These are phyloP conservation scores for Schizothorax lantsangensis DNA, from an alignment of 2,797 vertebrate species.

Conservation along the genomic window DNA sequence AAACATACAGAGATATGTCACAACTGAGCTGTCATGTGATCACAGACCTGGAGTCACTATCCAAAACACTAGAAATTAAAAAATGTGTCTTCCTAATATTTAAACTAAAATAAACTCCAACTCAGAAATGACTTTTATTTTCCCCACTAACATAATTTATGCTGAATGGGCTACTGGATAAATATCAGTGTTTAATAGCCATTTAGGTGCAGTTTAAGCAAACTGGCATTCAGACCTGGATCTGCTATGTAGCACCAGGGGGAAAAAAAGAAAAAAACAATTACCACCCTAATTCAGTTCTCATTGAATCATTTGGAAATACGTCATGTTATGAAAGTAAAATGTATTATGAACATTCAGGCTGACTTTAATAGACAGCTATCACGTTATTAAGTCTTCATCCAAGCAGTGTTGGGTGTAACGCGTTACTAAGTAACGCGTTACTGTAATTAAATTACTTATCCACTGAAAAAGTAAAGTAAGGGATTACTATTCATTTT, in stretches of 20 bases:
- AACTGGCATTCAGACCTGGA: not conserved
- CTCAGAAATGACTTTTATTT: not conserved
- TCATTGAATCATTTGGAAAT: not conserved
- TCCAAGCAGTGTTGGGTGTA: too few species aligned
- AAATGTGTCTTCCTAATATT: constrained; percentile 1
- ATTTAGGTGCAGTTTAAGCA: not conserved
- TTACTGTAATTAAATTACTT: too few species aligned
- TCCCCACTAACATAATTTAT: not conserved
- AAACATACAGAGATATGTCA: constrained; percentile 57
- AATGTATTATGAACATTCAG: not conserved
- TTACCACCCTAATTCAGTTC: not conserved
- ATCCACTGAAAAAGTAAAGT: too few species aligned
- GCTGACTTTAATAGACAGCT: not conserved
- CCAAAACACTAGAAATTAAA: constrained; percentile 43
- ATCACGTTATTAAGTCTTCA: constrained; percentile 54
- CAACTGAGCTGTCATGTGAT: constrained; percentile 62
- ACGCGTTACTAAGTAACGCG: too few species aligned
- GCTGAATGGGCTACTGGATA: not conserved
- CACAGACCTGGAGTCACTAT: constrained; percentile 40
- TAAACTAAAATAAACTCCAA: not conserved
- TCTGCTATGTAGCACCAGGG: not conserved
- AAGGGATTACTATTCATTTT: too few species aligned
- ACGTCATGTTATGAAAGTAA: not conserved
- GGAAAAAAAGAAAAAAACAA: too few species aligned
- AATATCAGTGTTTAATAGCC: not conserved